phyloP scores from a whole-genome alignment of 2,797 vertebrate genomes.

The Danio tinwini region DNA sequence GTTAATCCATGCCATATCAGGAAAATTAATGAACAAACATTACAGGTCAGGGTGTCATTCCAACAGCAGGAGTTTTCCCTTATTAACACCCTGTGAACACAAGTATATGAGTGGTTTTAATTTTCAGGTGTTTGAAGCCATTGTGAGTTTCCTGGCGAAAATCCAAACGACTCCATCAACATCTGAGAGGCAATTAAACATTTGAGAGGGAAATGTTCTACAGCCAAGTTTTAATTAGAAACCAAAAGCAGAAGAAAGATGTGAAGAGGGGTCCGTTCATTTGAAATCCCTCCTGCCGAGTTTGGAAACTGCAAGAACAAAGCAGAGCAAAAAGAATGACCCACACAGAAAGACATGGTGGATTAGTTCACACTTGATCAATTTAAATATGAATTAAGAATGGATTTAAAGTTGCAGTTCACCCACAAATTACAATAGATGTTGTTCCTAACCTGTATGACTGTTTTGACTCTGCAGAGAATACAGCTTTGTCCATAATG shows the following conservation, averaged over 20 bases:
- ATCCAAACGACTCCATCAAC: conserved; percentile 41
- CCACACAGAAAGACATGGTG: not conserved
- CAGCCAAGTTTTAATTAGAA: conserved; percentile 38
- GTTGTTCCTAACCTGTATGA: not conserved
- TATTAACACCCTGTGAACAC: conserved; percentile 57
- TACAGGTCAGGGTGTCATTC: conserved; percentile 8
- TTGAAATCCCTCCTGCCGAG: conserved; percentile 37
- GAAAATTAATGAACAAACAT: conserved; percentile 26
- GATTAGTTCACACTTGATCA: conserved; percentile 7
- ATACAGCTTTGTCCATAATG: not conserved
- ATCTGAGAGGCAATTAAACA: conserved; percentile 25
- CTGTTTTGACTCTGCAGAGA: not conserved
- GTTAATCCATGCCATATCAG: conserved; percentile 55
- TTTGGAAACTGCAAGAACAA: conserved; percentile 63
- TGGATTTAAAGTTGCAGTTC: not conserved
- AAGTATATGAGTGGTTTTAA: not conserved
- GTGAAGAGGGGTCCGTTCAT: conserved; percentile 1
- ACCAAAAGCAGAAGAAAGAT: conserved; percentile 46
- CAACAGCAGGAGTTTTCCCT: conserved; percentile 4
- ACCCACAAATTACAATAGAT: not conserved
- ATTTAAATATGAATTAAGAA: conserved; percentile 7
- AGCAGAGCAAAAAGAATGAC: conserved; percentile 36
- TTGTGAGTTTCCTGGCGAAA: conserved; percentile 24
- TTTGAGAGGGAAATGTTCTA: conserved; percentile 21
- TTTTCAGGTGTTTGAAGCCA: conserved; percentile 34